Conservation (phyloP, 2,888 invertebrate species). For the Phalera bucephala region DNA sequence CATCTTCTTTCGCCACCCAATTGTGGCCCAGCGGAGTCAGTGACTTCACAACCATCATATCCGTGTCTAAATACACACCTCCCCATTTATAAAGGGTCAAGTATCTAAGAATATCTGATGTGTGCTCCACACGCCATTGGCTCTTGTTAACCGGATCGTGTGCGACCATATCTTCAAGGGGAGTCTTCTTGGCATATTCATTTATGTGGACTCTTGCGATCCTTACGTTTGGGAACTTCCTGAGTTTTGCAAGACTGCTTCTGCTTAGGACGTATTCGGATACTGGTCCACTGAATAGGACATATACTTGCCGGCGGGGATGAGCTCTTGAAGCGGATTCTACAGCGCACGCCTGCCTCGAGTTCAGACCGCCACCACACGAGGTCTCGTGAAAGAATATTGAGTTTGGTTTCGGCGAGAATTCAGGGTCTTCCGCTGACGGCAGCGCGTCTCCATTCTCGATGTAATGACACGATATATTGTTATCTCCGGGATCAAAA, state of each 20-base stretch:
- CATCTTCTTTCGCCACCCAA: constrained; percentile 83
- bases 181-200: constrained; percentile 78
- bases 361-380: constrained; percentile 75
- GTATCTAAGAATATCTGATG: constrained; percentile 86
- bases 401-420: constrained; percentile 53
- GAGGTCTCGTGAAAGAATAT: constrained; percentile 88
- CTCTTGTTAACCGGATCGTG: constrained; percentile 75
- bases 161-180: constrained; percentile 79
- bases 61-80: constrained; percentile 90
- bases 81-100: constrained; percentile 89
- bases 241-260: constrained; percentile 14
- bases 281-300: constrained; percentile 60
- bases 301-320: constrained; percentile 79
- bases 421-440: constrained; percentile 29
- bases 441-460: constrained; percentile 28
- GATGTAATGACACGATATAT: constrained; percentile 18
- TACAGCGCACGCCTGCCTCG: constrained; percentile 86
- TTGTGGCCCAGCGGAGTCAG: constrained; percentile 80
- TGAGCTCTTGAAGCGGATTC: constrained; percentile 86
- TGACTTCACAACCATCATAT: constrained; percentile 86
- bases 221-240: constrained; percentile 11
- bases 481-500: constrained; percentile 1
- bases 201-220: constrained; percentile 25
- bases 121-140: constrained; percentile 73
- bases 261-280: constrained; percentile 4